phyloP scores from a whole-genome alignment of 2,113 vertebrate genomes.

The Notothenia rossii region DNA sequence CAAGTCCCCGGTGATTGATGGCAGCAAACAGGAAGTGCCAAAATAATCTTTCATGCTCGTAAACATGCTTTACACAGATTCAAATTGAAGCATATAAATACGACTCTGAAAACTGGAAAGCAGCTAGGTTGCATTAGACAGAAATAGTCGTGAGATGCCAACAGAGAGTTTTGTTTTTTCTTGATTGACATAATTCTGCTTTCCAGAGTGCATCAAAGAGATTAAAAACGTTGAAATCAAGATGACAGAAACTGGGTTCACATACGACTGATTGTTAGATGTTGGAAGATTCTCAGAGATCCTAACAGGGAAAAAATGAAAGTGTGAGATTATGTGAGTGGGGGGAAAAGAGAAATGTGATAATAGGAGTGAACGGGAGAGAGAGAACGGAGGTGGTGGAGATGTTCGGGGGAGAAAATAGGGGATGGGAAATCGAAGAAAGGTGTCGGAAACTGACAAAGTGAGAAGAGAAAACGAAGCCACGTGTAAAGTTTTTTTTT shows the following conservation, averaged over 20 bases:
- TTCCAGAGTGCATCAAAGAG: neutral
- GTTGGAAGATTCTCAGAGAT: neutral
- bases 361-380: neutral
- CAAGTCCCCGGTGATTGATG: neutral
- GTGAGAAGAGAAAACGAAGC: slow-evolving; percentile 43
- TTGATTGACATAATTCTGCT: neutral
- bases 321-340: slow-evolving; percentile 9
- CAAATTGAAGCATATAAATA: no score
- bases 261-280: neutral
- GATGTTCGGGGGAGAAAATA: neutral
- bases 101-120: neutral
- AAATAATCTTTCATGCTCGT: neutral
- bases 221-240: neutral
- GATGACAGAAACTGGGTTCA: neutral
- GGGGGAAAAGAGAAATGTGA: no score
- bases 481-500: no score
- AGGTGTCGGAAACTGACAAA: slow-evolving; percentile 23
- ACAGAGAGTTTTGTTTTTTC: neutral
- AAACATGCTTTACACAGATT: neutral
- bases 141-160: no score
- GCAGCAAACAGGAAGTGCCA: neutral
- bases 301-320: neutral
- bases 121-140: neutral
- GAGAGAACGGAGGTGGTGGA: slow-evolving; percentile 5
- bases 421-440: neutral